These are phyloP conservation scores for Pteronura brasiliensis DNA, from an alignment of 2,113 vertebrate species.

Conservation along the genomic window DNA sequence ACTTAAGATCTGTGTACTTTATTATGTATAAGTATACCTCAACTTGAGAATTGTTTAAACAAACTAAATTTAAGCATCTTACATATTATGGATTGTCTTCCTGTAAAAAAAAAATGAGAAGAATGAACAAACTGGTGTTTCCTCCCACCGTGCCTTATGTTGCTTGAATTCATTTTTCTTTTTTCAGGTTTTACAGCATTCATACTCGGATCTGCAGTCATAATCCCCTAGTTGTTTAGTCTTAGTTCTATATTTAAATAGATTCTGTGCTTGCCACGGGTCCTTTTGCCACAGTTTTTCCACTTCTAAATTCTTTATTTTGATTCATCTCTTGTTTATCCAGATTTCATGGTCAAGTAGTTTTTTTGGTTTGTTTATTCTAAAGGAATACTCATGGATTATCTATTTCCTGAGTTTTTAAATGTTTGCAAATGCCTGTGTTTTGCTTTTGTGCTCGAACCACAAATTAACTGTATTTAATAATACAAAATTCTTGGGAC, in stretches of 20 bases:
- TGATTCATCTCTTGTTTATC: constrained; percentile 34
- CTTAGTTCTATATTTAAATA: constrained; percentile 48
- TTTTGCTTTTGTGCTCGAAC: constrained; percentile 11
- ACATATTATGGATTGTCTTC: not conserved
- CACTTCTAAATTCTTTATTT: constrained; percentile 38
- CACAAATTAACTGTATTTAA: not conserved
- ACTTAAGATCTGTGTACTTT: not conserved
- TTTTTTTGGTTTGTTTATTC: constrained; percentile 4
- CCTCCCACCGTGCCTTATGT: not conserved
- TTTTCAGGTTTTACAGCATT: not conserved
- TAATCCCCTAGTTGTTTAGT: constrained; percentile 30
- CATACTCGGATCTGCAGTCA: not conserved
- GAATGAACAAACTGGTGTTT: not conserved
- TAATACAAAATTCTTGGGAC: not conserved
- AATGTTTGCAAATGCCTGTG: not conserved
- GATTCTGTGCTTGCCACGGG: not conserved
- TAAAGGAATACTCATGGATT: not conserved
- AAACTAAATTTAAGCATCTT: not conserved
- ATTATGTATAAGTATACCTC: not conserved
- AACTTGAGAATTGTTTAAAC: not conserved
- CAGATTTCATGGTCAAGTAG: constrained; percentile 42
- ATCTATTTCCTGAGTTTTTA: constrained; percentile 20
- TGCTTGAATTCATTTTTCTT: not conserved
- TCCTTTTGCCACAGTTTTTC: constrained; percentile 27
- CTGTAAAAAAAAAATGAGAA: not conserved